A percentile compares a stretch with the other conserved stretches of the same genome.
Conservation (phyloP, 2,797 vertebrate species). For the Melanotaenia maccullochi region DNA sequence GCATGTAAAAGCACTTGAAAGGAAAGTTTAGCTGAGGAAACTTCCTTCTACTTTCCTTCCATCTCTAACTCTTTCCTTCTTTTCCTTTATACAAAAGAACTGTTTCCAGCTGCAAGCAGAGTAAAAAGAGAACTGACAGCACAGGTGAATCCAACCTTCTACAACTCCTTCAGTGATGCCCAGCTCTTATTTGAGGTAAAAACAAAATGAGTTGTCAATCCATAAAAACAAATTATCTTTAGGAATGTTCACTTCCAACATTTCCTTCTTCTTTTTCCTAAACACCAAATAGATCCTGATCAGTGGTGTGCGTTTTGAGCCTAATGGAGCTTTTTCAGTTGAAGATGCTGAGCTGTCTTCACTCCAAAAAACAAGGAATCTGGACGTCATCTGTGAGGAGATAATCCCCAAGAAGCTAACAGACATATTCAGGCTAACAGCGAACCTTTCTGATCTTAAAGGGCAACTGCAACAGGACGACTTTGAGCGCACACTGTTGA, state of each 20-base stretch:
- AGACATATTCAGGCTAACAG: conserved; percentile 84
- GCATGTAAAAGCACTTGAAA: conserved; percentile 3
- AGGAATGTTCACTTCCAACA: background rate
- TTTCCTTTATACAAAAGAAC: conserved; percentile 35
- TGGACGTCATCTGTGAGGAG: conserved; percentile 84
- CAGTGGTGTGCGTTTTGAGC: conserved; percentile 82
- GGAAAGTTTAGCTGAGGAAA: background rate
- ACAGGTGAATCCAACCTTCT: conserved; percentile 53
- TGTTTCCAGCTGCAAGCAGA: conserved; percentile 68
- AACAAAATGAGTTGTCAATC: background rate
- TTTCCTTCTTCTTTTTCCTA: background rate
- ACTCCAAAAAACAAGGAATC: conserved; percentile 81
- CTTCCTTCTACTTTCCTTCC: background rate
- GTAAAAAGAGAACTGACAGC: conserved; percentile 39
- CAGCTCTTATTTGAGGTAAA: conserved; percentile 77
- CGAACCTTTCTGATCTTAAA: conserved; percentile 68
- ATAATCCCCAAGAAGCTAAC: conserved; percentile 86
- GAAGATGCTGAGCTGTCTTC: conserved; percentile 89
- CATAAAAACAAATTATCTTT: background rate
- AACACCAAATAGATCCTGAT: conserved; percentile 83
- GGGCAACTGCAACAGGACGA: conserved; percentile 85
- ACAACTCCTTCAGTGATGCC: conserved; percentile 58
- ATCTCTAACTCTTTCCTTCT: conserved; percentile 2
- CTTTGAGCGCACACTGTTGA: conserved; percentile 88
- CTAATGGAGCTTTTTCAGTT: conserved; percentile 78